Evolutionary conservation across 2,888 invertebrate genomes (phyloP), one percentile per base, ranked within the genome.

Genomic region (Ischnus inquisitorius): DNA sequence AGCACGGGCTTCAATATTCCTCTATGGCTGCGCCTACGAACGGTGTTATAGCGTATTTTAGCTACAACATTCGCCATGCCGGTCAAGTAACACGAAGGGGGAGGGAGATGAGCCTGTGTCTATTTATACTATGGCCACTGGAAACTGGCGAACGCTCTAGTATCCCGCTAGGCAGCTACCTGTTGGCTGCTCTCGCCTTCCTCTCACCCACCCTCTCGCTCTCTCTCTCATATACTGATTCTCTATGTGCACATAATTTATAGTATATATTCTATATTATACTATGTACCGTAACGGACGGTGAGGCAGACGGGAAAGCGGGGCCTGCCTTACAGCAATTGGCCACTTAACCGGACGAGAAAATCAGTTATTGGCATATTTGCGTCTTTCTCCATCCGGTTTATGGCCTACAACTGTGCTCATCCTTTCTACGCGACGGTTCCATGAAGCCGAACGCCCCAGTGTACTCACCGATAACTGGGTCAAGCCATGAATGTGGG

Each of bases 81-180:
- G 69, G 75, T 76, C 75, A 89, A 87, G 87, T 88, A 88, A 87
- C 89, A 90, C 90, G 43, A 69, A 88, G 90, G 90, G 90, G 34
- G 34, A 34, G 34, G 34, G 1, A 5, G 34, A 90, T 90, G 90
- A 92, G 91, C 91, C 90, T 87, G 90, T 88, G 89, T 92, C 92
- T 93, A 92, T 93, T 93, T 93, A 92, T 92, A 93, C 88, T 72
- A 67, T 60, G 82, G 82, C 67, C 75, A 82, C 79, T 75, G 79
- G 72, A 69, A 82, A 74, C 48, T 69, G 78, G 60, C 72, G 69
- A 68, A 69, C 43, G 76, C 67, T 34, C 34, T 65, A 78, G 82
- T 77, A 77, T 60, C 80, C 77, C 68, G 83, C 77, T 74, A 77
- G 68, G 74, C 75, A 54, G 79, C 84, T 84, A 84, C 84, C 84